These are phyloP conservation scores for Rhynchonycteris naso DNA, from an alignment of 2,797 vertebrate species.

Conservation along the genomic window DNA sequence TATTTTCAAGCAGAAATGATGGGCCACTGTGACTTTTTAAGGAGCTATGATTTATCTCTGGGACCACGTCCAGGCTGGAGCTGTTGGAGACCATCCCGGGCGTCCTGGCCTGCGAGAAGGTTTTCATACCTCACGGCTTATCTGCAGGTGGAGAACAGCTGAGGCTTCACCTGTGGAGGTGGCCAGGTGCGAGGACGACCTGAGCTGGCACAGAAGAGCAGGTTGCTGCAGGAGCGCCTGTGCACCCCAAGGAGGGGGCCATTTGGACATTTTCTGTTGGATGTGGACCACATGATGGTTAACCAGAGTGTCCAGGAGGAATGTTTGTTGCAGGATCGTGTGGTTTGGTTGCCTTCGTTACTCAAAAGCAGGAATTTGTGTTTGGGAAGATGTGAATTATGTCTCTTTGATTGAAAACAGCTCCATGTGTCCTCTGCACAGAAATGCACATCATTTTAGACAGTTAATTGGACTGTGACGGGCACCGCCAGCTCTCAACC, in stretches of 20 bases:
- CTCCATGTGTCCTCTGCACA: neutral
- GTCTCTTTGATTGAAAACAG: neutral
- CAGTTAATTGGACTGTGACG: neutral
- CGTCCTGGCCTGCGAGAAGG: neutral
- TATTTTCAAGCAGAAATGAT: constrained; percentile 41
- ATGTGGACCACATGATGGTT: neutral
- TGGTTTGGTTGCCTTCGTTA: neutral
- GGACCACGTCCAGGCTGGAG: neutral
- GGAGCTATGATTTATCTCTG: neutral
- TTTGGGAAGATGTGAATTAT: neutral
- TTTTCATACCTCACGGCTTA: neutral
- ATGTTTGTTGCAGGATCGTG: neutral
- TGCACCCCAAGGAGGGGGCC: neutral
- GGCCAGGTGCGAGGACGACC: neutral
- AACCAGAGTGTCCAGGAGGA: neutral
- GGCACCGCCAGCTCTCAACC: neutral
- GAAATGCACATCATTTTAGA: neutral
- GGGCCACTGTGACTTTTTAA: neutral
- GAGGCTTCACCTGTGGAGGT: rapidly evolving
- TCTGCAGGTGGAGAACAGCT: neutral
- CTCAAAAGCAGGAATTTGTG: neutral
- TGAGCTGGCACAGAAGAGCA: neutral
- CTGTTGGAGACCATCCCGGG: neutral
- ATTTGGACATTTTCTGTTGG: neutral
- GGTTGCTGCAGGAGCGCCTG: neutral